Percentiles rank a stretch among this genome's conserved stretches.
phyloP scores from a whole-genome alignment of 2,113 vertebrate species.

The Henicopernis longicauda region DNA sequence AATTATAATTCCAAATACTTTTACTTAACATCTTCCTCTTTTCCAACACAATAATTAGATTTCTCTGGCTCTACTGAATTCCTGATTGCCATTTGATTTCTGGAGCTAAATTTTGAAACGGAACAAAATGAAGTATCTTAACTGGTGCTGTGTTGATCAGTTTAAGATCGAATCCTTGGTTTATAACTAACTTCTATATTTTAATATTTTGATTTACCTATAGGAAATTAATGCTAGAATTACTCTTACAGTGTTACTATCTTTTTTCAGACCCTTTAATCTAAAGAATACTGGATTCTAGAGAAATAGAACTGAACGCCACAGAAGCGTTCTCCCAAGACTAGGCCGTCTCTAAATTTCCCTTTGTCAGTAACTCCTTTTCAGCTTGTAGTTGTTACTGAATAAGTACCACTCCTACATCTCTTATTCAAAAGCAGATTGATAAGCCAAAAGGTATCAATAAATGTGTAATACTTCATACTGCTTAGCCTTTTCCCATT shows the following conservation, averaged over 20 bases:
- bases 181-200: background rate
- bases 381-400: background rate
- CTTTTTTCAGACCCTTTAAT: background rate
- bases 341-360: background rate
- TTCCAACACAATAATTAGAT: background rate
- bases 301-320: background rate
- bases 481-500: background rate
- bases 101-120: background rate
- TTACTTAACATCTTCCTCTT: background rate
- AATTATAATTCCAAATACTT: background rate
- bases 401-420: background rate
- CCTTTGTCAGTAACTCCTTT: background rate
- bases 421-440: background rate
- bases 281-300: background rate
- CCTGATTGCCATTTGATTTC: background rate
- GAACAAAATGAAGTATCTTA: background rate
- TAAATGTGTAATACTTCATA: background rate
- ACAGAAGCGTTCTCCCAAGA: background rate
- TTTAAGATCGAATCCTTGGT: background rate
- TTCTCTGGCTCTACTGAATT: background rate
- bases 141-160: background rate
- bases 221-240: background rate
- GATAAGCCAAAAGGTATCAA: background rate
- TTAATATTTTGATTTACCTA: background rate
- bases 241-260: fast-evolving